Evolutionary conservation across 2,888 invertebrate species (phyloP), one percentile per base, ranked within the genome.

Genomic region (Nephrocerus scutellatus): DNA sequence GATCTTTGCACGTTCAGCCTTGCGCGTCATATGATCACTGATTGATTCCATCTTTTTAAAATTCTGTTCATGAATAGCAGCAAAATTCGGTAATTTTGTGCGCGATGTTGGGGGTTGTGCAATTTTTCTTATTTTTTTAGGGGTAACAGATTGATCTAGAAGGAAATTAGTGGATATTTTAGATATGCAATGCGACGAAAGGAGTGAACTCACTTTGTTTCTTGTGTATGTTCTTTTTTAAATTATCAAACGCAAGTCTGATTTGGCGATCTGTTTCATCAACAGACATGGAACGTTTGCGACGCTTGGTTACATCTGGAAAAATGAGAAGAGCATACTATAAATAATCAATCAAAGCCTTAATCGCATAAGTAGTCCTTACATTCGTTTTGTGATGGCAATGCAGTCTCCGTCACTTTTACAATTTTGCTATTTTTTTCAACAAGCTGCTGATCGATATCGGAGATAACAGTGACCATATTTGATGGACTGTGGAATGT

Each of bases 31-130:
- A 55, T 78, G 74, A 54, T 83, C 79, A 26, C 72, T 63, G 12
- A 84, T 57, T 10, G 79, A 80, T 66, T 83, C 82, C 78, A 83
- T 79, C 64, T 74, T 74, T 19, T 72, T 72, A 54, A 79, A 82
- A 36, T 74, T 72, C 52, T 72, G 75, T 58, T 78, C 72, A 55
- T 84, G 84, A 35, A 84, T 72, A 5, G 76, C 74, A 1, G 77
- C 73, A 59, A 84, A 84, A 66, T 84, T 78, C 0, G 84, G 84
- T 57, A 80, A 62, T 64, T 76, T 78, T 5, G 70, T 75, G 30
- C 73, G 70, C 0, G 55, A 29, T 10, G 51, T 38, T 3, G 53
- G 52, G 2, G 55, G 43, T 25, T 39, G 34, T 55, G 59, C 0
- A 56, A 46, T 18, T 6, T 25, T 5, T 26, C 29, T 3, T 10